Evolutionary conservation across 2,888 invertebrate genomes (phyloP).

Genomic region (Priocnemis perturbator): DNA sequence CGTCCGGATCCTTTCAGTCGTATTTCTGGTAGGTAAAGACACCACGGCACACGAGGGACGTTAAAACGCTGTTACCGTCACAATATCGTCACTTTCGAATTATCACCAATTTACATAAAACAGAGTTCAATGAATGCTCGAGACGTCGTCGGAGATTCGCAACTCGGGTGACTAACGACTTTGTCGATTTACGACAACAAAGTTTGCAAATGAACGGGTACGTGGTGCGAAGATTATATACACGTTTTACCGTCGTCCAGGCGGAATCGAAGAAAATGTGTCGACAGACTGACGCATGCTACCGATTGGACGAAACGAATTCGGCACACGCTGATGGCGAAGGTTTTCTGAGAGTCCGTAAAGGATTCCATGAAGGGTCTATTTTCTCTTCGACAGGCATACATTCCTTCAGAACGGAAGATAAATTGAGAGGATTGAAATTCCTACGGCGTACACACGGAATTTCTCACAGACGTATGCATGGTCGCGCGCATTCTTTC

Average conservation of each 20-base stretch:
- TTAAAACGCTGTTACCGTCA: neutral
- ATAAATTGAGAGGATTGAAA: slow-evolving; percentile 48
- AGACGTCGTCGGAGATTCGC: too few relatives aligned
- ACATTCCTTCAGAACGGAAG: slow-evolving; percentile 37
- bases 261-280: too few relatives aligned
- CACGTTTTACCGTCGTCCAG: too few relatives aligned
- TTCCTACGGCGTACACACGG: slow-evolving; percentile 49
- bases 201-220: slow-evolving; percentile 9
- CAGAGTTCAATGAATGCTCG: too few relatives aligned
- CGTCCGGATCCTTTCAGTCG: slow-evolving; percentile 11
- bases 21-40: slow-evolving; percentile 21
- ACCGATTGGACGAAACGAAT: too few relatives aligned
- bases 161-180: too few relatives aligned
- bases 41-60: neutral
- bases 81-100: slow-evolving; percentile 17
- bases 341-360: too few relatives aligned
- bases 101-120: too few relatives aligned
- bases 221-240: too few relatives aligned
- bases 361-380: slow-evolving; percentile 15
- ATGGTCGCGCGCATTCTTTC: slow-evolving; percentile 16
- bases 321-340: too few relatives aligned
- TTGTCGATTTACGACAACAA: neutral
- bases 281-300: too few relatives aligned
- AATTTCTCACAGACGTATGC: slow-evolving; percentile 43
- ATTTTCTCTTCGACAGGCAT: slow-evolving; percentile 33